phyloP scores from a whole-genome alignment of 1,140 invertebrate species.

The Lepidurus arcticus region DNA sequence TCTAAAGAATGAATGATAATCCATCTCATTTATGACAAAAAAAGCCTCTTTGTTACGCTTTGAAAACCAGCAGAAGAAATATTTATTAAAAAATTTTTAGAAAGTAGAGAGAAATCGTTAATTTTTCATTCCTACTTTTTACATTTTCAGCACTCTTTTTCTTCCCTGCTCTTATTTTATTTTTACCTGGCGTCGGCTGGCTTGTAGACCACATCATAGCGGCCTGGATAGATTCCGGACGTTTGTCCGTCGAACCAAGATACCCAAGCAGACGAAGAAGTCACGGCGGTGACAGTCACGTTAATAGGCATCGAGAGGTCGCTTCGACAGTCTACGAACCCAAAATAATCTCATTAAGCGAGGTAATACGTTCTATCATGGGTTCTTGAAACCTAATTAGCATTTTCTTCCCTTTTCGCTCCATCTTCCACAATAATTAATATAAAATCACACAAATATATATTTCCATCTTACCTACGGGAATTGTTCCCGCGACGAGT shows the following conservation, averaged over 20 bases:
- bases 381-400: too few species aligned
- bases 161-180: background rate
- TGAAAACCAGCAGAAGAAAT: too few species aligned
- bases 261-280: slow-evolving; percentile 1
- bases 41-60: too few species aligned
- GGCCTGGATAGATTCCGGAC: background rate
- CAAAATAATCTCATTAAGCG: background rate
- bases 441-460: background rate
- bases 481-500: background rate
- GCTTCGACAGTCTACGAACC: background rate
- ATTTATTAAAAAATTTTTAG: too few species aligned
- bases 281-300: slow-evolving; percentile 7
- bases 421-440: too few species aligned
- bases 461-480: background rate
- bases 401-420: too few species aligned
- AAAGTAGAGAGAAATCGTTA: background rate
- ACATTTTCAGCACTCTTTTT: too few species aligned
- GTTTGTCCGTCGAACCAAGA: background rate
- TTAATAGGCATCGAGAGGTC: background rate
- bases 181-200: background rate
- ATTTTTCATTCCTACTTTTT: background rate
- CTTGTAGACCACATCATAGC: slow-evolving; percentile 12
- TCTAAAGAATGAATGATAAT: too few species aligned
- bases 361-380: background rate
- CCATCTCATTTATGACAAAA: too few species aligned